Conservation (phyloP, 2,888 invertebrate genomes). For the Drosophila peninsularis region DNA sequence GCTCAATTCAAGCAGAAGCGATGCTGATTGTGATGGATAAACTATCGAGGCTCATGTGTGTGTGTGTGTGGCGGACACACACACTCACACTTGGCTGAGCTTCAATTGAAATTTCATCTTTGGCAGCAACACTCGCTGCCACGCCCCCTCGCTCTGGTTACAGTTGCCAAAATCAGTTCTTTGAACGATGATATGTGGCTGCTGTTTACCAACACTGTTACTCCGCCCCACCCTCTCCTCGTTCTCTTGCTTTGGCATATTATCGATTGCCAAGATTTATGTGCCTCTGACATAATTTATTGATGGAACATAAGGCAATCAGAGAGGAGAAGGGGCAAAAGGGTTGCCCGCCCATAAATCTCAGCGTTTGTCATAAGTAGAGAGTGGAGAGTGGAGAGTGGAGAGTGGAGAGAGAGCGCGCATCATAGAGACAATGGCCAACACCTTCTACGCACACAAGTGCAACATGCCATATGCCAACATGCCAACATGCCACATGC, state of each 20-base stretch:
- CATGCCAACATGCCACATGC: slow-evolving; percentile 32
- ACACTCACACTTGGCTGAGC: slow-evolving; percentile 62
- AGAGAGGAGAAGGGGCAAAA: neutral
- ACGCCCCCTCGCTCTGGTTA: slow-evolving; percentile 43
- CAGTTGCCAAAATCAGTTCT: slow-evolving; percentile 59
- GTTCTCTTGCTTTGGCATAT: neutral
- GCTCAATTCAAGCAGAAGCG: slow-evolving; percentile 77
- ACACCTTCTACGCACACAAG: slow-evolving; percentile 28
- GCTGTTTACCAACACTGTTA: slow-evolving; percentile 11
- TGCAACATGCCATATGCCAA: slow-evolving; percentile 38
- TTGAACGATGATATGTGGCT: slow-evolving; percentile 37
- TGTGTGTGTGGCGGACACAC: neutral
- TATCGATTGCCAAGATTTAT: slow-evolving; percentile 10
- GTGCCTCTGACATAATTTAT: slow-evolving; percentile 39
- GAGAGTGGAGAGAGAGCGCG: neutral
- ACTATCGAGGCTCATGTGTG: slow-evolving; percentile 54
- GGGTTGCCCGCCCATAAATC: slow-evolving; percentile 37
- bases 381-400: neutral
- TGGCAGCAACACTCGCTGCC: slow-evolving; percentile 58
- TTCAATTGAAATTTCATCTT: slow-evolving; percentile 66
- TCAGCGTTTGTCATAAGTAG: slow-evolving; percentile 33
- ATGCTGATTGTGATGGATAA: slow-evolving; percentile 80
- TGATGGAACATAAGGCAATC: slow-evolving; percentile 17
- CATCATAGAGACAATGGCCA: slow-evolving; percentile 5
- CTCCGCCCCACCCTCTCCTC: neutral